A percentile compares a stretch with the other conserved stretches of the same genome.
phyloP scores from a whole-genome alignment of 2,113 vertebrate genomes.

The Menura novaehollandiae region DNA sequence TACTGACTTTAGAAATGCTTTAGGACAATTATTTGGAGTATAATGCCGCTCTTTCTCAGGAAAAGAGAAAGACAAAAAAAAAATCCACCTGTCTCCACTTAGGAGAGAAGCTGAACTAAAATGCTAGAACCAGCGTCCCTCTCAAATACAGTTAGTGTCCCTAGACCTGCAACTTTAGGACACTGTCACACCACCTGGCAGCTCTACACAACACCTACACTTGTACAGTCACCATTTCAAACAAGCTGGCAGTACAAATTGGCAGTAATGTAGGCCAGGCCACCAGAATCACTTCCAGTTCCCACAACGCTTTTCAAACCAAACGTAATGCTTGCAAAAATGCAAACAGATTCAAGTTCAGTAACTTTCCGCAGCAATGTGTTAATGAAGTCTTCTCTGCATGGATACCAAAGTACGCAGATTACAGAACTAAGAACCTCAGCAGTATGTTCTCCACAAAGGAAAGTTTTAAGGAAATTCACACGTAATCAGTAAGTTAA shows the following conservation, averaged over 20 bases:
- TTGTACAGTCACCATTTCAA: neutral
- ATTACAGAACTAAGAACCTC: neutral
- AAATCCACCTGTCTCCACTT: neutral
- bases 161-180: neutral
- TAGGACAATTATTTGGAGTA: neutral
- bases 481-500: neutral
- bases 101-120: neutral
- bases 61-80: neutral
- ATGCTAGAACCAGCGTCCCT: neutral
- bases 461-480: neutral
- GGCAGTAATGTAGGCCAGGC: neutral
- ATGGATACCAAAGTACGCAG: neutral
- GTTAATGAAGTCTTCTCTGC: neutral
- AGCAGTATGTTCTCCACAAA: neutral
- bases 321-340: constrained; percentile 41
- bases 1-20: neutral
- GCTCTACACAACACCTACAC: neutral
- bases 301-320: constrained; percentile 40
- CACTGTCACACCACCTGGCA: neutral
- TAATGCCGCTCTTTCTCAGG: neutral
- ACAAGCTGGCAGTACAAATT: neutral
- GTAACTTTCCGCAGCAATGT: neutral
- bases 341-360: constrained; percentile 18
- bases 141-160: neutral
- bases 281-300: neutral